Percentiles rank a stretch among this genome's conserved stretches.
Conservation (phyloP, 2,113 vertebrate genomes). For the Sprattus sprattus region DNA sequence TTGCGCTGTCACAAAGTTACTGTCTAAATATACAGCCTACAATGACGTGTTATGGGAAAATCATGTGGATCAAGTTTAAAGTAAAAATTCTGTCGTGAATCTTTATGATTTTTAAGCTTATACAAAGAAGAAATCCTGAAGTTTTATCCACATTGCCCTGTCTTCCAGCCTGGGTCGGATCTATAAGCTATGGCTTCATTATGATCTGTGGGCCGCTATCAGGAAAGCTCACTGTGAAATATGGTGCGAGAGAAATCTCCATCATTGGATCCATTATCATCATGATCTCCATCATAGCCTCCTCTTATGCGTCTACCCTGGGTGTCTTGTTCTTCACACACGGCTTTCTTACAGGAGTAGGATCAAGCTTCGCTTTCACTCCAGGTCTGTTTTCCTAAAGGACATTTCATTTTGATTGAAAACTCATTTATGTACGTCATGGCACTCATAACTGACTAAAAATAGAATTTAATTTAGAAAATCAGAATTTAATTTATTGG, state of each 20-base stretch:
- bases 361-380: slow-evolving; percentile 37
- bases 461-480: no score
- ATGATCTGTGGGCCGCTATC: slow-evolving; percentile 44
- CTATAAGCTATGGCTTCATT: slow-evolving; percentile 34
- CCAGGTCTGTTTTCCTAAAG: background rate
- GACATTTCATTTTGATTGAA: background rate
- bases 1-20: no score
- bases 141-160: background rate
- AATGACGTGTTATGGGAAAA: no score
- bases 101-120: background rate
- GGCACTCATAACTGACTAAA: no score
- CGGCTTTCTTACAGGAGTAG: slow-evolving; percentile 39
- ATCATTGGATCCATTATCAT: slow-evolving; percentile 33
- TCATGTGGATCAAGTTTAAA: no score
- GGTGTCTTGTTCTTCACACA: slow-evolving; percentile 42
- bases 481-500: no score
- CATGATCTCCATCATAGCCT: slow-evolving; percentile 40
- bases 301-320: slow-evolving; percentile 33
- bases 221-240: slow-evolving; percentile 32
- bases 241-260: slow-evolving; percentile 32
- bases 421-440: no score
- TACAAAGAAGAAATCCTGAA: background rate
- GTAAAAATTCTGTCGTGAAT: no score
- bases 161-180: slow-evolving; percentile 30
- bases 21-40: no score